These are phyloP conservation scores for Crypturellus tataupa DNA, from an alignment of 2,797 vertebrate genomes.

Conservation along the genomic window DNA sequence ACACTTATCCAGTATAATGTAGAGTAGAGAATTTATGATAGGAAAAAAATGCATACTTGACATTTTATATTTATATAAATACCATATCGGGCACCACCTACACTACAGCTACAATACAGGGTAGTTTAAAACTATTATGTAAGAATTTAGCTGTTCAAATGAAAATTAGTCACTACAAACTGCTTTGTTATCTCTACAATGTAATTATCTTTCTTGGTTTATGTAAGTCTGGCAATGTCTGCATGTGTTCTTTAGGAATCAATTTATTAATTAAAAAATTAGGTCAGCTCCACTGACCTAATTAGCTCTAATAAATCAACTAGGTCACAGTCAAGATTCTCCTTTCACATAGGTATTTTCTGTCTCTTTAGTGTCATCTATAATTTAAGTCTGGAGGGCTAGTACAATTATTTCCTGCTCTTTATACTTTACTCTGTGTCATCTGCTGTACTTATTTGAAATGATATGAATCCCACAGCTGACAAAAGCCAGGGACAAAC, in stretches of 20 bases:
- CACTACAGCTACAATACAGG: not conserved
- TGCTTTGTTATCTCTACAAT: not conserved
- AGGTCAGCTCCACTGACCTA: constrained; percentile 48
- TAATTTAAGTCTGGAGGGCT: constrained; percentile 16
- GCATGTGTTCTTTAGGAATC: not conserved
- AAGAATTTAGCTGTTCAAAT: constrained; percentile 9
- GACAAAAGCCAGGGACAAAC: not conserved
- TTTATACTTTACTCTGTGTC: not conserved
- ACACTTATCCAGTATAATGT: not conserved
- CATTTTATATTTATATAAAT: not conserved
- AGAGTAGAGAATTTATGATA: not conserved
- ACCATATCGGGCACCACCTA: not conserved
- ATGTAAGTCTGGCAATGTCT: constrained; percentile 25
- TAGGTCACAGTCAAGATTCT: constrained; percentile 51
- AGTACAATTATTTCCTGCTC: not conserved
- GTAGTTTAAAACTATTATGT: not conserved
- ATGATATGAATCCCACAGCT: not conserved
- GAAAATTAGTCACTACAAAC: not conserved
- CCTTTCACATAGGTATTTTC: constrained; percentile 14
- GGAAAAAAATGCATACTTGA: not conserved
- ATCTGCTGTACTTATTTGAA: not conserved
- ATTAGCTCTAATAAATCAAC: constrained; percentile 57
- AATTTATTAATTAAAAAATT: constrained; percentile 68
- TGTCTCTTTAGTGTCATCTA: constrained; percentile 19
- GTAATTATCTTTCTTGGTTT: constrained; percentile 7